Percentiles rank a stretch among this genome's conserved stretches.
phyloP scores from a whole-genome alignment of 2,888 invertebrate species.

The Melanargia galathea region DNA sequence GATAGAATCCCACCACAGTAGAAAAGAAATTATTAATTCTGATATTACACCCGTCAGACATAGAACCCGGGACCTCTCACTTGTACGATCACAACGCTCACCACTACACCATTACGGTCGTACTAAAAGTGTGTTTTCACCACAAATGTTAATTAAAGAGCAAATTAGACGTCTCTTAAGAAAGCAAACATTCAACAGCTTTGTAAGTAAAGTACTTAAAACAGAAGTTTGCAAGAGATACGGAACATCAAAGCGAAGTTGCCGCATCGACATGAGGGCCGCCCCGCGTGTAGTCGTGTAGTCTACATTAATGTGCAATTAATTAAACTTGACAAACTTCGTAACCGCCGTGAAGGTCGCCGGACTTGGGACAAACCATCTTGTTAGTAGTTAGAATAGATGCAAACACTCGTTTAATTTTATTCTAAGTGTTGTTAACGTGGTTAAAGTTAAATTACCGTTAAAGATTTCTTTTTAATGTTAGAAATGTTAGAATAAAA shows the following conservation, averaged over 20 bases:
- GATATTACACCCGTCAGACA: too few species aligned
- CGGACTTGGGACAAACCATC: neutral
- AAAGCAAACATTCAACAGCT: constrained; percentile 4
- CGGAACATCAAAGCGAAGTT: constrained; percentile 1
- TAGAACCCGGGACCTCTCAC: too few species aligned
- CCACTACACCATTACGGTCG: too few species aligned
- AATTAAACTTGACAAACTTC: neutral
- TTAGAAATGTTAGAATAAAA: too few species aligned
- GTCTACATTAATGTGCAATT: constrained; percentile 4
- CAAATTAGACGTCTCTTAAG: neutral
- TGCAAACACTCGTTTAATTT: neutral
- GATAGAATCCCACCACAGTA: too few species aligned
- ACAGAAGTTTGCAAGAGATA: constrained; percentile 4
- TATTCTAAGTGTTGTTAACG: too few species aligned
- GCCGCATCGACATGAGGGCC: neutral
- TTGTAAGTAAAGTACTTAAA: neutral
- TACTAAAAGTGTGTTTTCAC: neutral
- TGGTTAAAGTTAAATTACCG: too few species aligned
- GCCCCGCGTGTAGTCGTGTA: neutral
- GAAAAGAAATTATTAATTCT: too few species aligned
- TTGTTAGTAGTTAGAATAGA: neutral
- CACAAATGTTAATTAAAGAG: constrained; percentile 1
- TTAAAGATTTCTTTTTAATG: too few species aligned
- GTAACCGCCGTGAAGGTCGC: neutral
- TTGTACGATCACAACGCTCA: too few species aligned